Evolutionary conservation across 2,113 vertebrate genomes (phyloP).

Genomic region (Xenopus tropicalis): DNA sequence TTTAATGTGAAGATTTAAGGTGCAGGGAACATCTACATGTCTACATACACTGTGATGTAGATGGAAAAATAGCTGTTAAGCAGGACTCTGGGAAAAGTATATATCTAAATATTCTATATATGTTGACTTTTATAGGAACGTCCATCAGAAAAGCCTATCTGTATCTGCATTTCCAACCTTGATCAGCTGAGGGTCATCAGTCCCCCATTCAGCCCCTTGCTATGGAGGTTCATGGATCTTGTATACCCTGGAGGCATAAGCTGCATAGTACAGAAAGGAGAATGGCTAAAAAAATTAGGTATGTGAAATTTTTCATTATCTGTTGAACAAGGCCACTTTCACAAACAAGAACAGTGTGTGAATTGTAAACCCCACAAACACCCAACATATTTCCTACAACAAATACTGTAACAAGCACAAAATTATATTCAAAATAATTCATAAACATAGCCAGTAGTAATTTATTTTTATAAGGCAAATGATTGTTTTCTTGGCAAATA

Average conservation of each 20-base stretch:
- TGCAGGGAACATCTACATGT: neutral
- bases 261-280: conserved; percentile 82
- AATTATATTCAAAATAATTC: too few relatives aligned
- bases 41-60: neutral
- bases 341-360: neutral
- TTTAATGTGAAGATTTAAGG: too few relatives aligned
- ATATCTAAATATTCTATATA: too few relatives aligned
- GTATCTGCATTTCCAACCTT: conserved; percentile 83
- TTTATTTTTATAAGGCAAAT: too few relatives aligned
- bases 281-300: conserved; percentile 79
- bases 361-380: too few relatives aligned
- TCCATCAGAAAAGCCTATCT: conserved; percentile 83
- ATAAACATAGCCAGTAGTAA: too few relatives aligned
- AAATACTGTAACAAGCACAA: too few relatives aligned
- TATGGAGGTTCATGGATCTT: conserved; percentile 85
- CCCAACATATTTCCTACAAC: too few relatives aligned
- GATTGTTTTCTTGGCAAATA: too few relatives aligned
- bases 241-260: conserved; percentile 86
- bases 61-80: too few relatives aligned
- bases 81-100: too few relatives aligned
- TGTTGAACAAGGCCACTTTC: neutral
- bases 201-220: conserved; percentile 80
- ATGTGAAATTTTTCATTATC: neutral
- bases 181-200: conserved; percentile 73
- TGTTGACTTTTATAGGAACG: conserved; percentile 76